These are phyloP conservation scores for Trachelipus rathkii DNA, from an alignment of 1,140 invertebrate genomes.

Conservation along the genomic window DNA sequence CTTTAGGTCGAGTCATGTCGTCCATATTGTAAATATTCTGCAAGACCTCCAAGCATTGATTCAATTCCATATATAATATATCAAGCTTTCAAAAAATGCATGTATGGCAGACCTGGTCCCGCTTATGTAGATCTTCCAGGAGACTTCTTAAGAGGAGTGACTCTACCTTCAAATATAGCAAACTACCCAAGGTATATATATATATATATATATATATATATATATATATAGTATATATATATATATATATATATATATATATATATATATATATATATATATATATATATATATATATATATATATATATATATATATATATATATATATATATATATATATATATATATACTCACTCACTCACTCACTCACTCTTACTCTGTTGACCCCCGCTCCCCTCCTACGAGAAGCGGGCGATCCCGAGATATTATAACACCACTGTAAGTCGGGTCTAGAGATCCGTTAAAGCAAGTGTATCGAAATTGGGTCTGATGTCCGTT, in stretches of 20 bases:
- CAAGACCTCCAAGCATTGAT: conserved; percentile 70
- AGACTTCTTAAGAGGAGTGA: conserved; percentile 63
- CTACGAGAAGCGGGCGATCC: too few species aligned
- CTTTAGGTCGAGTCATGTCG: conserved; percentile 69
- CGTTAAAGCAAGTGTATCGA: too few species aligned
- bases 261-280: background rate
- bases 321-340: background rate
- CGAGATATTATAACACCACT: too few species aligned
- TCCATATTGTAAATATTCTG: conserved; percentile 84
- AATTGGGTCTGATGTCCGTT: too few species aligned
- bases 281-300: background rate
- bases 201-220: too few species aligned
- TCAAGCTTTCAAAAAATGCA: conserved; percentile 77
- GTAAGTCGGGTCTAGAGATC: too few species aligned
- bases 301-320: background rate
- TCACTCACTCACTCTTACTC: too few species aligned
- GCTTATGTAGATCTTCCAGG: conserved; percentile 86
- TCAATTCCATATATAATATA: conserved; percentile 87
- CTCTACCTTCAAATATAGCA: conserved; percentile 52
- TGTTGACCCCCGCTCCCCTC: too few species aligned
- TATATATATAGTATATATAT: too few species aligned
- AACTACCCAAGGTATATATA: conserved; percentile 48
- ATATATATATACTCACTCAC: background rate
- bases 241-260: background rate
- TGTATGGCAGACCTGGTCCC: conserved; percentile 81